Base-by-base conservation (phyloP, 2,797 vertebrate genomes). In the Parauchenoglanis ngamensis region DNA sequence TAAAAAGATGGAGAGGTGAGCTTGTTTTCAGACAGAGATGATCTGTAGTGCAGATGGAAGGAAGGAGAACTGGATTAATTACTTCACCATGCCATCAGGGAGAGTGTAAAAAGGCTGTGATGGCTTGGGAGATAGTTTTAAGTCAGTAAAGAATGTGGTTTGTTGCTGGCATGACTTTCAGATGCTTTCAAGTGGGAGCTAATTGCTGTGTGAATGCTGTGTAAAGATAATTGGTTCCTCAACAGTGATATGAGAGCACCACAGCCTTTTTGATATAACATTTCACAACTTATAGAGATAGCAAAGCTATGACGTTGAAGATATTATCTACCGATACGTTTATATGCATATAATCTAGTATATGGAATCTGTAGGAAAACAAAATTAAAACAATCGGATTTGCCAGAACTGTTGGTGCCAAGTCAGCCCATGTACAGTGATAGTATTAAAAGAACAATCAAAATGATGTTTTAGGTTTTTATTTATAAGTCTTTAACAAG, bases 11-110 rank as follows among this genome's bases (percentile, higher is more conserved):
- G 13, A 28, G 75, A 17, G 49, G 6, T 77, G 72, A 23, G 17
- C 11, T 52, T 65, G 44, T 44, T 35, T 59, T 21, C 23, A 52
- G 25, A 52, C 25, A 78, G n/a, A 19, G 7, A 25, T 10, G n/a
- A 54, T 54, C 73, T 83, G 15, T 46, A 90, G 86, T 88, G 84
- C 40, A 88, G 82, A 78, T 85, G 75, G 25, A 0, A 44, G 80
- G 87, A 90, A 83, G 90, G 88, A 89, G 88, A 83, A 83, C 87
- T 87, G 85, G 84, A 68, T 85, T 94, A 94, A 94, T 93, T 94
- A 93, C 93, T 40, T 61, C 68, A 68, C 92, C 89, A 90, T 93
- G 92, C 92, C 93, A 91, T 87, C 25, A 35, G 52, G 81, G 12
- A 44, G 35, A 44, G 23, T 61, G 57, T 57, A 81, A 61, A 81